phyloP scores from a whole-genome alignment of 2,113 vertebrate species.

The Limnothrissa miodon region DNA sequence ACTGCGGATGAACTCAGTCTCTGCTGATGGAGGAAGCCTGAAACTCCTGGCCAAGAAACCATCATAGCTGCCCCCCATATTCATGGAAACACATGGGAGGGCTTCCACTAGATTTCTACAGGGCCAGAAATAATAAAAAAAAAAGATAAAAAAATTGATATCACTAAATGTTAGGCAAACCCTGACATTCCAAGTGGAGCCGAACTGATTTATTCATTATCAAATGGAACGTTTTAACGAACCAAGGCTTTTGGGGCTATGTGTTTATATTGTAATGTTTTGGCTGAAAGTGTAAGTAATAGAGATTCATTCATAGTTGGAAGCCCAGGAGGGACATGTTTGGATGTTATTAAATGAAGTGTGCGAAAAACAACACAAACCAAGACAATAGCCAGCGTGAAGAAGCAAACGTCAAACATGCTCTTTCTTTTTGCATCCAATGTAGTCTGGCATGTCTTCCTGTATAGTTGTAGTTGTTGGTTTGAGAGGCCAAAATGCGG shows the following conservation, averaged over 20 bases:
- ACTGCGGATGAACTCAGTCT: neutral
- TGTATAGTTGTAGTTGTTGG: neutral
- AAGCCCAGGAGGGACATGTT: neutral
- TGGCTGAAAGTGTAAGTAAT: neutral
- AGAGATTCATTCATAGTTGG: neutral
- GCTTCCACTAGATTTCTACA: neutral
- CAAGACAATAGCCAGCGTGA: neutral
- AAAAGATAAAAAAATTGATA: too few relatives aligned
- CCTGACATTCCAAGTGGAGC: neutral
- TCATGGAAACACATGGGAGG: neutral
- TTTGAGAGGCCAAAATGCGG: neutral
- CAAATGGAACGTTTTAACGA: neutral
- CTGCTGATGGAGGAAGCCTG: neutral
- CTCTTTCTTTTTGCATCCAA: neutral
- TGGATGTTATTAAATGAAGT: conserved; percentile 2
- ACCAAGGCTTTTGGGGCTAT: neutral
- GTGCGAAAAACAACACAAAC: neutral
- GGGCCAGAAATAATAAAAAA: neutral
- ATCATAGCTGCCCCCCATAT: neutral
- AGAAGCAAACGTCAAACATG: neutral
- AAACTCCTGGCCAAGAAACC: neutral
- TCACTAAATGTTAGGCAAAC: neutral
- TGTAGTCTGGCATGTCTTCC: neutral
- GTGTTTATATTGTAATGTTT: neutral
- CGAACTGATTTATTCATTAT: neutral